Evolutionary conservation across 1,140 invertebrate species (phyloP), one percentile per base, ranked within the genome.

Genomic region (Aricia agestis): DNA sequence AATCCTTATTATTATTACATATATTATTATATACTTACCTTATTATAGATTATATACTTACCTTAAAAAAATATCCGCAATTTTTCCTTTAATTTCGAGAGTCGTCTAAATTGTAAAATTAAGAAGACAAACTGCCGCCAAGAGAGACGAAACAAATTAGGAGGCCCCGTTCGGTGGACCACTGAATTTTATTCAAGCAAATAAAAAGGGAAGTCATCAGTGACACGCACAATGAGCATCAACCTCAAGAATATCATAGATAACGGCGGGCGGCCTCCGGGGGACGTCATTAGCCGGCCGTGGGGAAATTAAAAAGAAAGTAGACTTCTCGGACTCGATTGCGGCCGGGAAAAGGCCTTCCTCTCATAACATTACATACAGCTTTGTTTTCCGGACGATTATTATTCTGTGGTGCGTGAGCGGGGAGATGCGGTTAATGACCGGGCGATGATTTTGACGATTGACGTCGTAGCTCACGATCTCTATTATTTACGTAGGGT

Each of bases 291-390:
- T 91, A 91, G 89, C 85, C 84, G 88, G 81, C 92, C 90, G 85
- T 86, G 89, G 92, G 92, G 90, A 92, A 92, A 92, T 92, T 92
- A 92, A 90, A 92, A 92, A 91, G 88, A 90, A 91, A 92, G 84
- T 87, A 89, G 61, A 92, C 87, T 87, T 85, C 84, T 89, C 85
- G 89, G 89, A 92, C 87, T 88, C 87, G 84, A 91, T 90, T 91
- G 86, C 84, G 80, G 79, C 78, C 76, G 82, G 79, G 86, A 86
- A 83, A 88, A 87, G 83, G 78, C 82, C 85, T 85, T 85, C 86
- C 84, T 84, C 89, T 89, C 87, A 88, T 89, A 90, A 89, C 89
- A 88, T 91, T 91, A 91, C 89, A 90, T 91, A 90, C 89, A 91
- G 89, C 84, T 83, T 83, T 73, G 81, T 72, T 92, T 92, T 92